Conservation (phyloP, 2,888 invertebrate species). For the Apotomis betuletana region DNA sequence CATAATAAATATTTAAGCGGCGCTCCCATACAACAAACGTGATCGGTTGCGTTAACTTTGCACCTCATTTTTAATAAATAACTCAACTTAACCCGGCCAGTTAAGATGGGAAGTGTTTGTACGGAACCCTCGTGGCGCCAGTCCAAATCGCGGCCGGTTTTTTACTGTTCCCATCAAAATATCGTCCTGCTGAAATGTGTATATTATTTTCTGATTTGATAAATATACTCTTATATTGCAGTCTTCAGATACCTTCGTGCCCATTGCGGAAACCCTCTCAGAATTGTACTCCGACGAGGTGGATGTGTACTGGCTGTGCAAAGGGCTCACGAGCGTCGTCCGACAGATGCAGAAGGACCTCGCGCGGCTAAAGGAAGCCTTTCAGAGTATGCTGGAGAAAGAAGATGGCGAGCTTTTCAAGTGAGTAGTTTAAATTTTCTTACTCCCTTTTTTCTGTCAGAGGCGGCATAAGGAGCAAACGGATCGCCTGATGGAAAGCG, state of each 20-base stretch:
- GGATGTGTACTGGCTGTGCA: slow-evolving; percentile 93
- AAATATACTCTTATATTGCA: slow-evolving; percentile 50
- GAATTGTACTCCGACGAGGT: slow-evolving; percentile 89
- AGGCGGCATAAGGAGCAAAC: background rate
- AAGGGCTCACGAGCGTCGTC: slow-evolving; percentile 88
- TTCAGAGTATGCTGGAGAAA: slow-evolving; percentile 87
- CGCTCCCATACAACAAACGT: too few species aligned
- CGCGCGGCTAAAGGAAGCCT: slow-evolving; percentile 86
- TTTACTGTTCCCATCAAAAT: too few species aligned
- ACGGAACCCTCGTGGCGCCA: too few species aligned
- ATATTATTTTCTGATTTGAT: too few species aligned
- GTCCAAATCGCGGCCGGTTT: too few species aligned
- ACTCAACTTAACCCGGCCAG: too few species aligned
- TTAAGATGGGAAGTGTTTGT: too few species aligned
- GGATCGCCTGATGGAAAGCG: too few species aligned
- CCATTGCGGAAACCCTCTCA: slow-evolving; percentile 87
- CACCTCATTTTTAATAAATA: too few species aligned
- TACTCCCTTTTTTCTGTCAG: background rate
- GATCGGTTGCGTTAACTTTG: too few species aligned
- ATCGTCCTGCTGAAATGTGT: too few species aligned
- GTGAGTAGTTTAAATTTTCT: slow-evolving; percentile 58
- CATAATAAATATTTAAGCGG: too few species aligned
- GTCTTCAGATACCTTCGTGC: slow-evolving; percentile 83
- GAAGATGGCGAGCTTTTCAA: slow-evolving; percentile 89
- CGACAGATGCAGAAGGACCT: slow-evolving; percentile 86